Conservation (phyloP, 2,113 vertebrate species). For the Dicrurus megarhynchus region DNA sequence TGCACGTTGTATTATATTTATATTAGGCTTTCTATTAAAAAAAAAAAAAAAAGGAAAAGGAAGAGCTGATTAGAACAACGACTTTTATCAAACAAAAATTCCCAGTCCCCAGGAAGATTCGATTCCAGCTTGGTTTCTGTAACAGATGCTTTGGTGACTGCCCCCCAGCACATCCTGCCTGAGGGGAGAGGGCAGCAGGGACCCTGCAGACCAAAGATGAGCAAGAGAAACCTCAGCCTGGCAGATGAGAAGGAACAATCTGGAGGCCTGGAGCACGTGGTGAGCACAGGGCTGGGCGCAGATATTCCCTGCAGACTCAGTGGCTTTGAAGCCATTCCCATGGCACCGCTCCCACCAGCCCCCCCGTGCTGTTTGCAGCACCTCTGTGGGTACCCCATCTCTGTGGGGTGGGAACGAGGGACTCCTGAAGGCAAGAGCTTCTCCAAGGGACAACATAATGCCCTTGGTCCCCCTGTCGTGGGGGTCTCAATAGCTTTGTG, state of each 20-base stretch:
- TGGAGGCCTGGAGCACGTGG: accelerated
- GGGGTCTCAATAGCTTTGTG: background rate
- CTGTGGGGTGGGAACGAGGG: background rate
- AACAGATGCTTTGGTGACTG: background rate
- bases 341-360: background rate
- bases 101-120: background rate
- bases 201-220: background rate
- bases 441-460: background rate
- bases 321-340: background rate
- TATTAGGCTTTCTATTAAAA: background rate
- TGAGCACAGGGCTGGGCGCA: background rate
- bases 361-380: accelerated
- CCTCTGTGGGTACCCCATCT: background rate
- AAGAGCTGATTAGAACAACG: background rate
- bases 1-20: background rate
- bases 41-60: accelerated
- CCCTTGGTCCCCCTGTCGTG: accelerated
- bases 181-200: background rate
- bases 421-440: background rate
- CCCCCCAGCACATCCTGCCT: background rate
- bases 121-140: background rate
- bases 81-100: background rate
- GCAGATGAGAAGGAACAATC: background rate
- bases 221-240: background rate
- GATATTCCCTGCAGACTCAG: background rate